phyloP scores from a whole-genome alignment of 2,797 vertebrate genomes.

The Manis crassicaudata region DNA sequence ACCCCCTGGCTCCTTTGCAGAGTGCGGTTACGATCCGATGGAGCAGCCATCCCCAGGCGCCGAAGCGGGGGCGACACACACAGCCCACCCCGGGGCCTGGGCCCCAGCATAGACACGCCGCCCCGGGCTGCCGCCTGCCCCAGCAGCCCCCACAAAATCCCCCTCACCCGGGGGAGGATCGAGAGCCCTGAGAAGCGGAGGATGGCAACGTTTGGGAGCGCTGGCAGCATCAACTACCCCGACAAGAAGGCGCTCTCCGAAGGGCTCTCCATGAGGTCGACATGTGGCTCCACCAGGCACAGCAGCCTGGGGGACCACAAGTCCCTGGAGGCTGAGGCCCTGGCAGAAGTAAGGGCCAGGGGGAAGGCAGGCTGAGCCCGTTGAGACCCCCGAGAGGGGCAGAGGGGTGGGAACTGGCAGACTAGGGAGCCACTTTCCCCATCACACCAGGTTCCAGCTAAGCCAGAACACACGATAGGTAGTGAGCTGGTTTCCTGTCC shows the following conservation, averaged over 20 bases:
- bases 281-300: constrained; percentile 91
- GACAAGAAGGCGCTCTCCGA: constrained; percentile 93
- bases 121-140: constrained; percentile 93
- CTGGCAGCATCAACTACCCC: constrained; percentile 94
- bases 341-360: constrained; percentile 91
- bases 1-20: constrained; percentile 84
- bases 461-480: neutral
- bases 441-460: neutral
- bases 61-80: constrained; percentile 91
- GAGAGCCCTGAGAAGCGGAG: constrained; percentile 95
- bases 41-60: constrained; percentile 92
- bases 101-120: constrained; percentile 90
- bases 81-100: constrained; percentile 91
- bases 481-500: neutral
- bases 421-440: neutral
- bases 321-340: constrained; percentile 94
- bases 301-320: constrained; percentile 95
- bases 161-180: constrained; percentile 87
- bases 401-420: constrained; percentile 20
- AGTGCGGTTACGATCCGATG: constrained; percentile 93
- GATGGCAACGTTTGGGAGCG: constrained; percentile 94
- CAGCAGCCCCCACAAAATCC: constrained; percentile 95
- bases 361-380: constrained; percentile 17
- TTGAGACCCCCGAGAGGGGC: neutral
- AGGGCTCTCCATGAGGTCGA: constrained; percentile 88